Evolutionary conservation across 2,888 invertebrate genomes (phyloP), one percentile per base, ranked within the genome.

Genomic region (Apoda limacodes): DNA sequence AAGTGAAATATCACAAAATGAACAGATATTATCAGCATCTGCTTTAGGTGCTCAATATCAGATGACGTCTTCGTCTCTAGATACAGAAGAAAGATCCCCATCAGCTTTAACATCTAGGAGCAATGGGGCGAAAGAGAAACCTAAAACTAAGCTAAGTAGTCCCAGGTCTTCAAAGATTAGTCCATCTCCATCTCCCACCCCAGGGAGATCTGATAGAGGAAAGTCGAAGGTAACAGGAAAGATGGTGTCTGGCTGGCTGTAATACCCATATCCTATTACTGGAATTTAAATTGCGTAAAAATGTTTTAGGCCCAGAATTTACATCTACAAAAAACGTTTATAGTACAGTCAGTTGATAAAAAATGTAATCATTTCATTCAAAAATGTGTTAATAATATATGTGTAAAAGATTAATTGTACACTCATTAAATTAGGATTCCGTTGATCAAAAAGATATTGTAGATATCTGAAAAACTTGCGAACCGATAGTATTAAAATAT

Each of bases 231-330:
- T 87, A 1, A 89, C 89, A 1, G 90, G 90, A 0, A 86, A 86
- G 65, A 81, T 88, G 40, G 85, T 89, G 37, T 86, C 89, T 9
- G 90, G 90, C 2, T 90, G 90, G 90, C 81, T 90, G 31, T 90
- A 17, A 17, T n/a, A n/a, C n/a, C n/a, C n/a, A n/a, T n/a, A n/a
- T n/a, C n/a, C n/a, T n/a, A n/a, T n/a, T n/a, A n/a, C n/a, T n/a
- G n/a, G n/a, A n/a, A n/a, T n/a, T n/a, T n/a, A n/a, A n/a, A n/a
- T n/a, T n/a, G n/a, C n/a, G n/a, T n/a, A n/a, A n/a, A n/a, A n/a
- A n/a, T n/a, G n/a, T n/a, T n/a, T n/a, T n/a, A n/a, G n/a, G n/a
- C n/a, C n/a, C n/a, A n/a, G n/a, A n/a, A n/a, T n/a, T n/a, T n/a
- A n/a, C n/a, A n/a, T n/a, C n/a, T n/a, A n/a, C n/a, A n/a, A n/a